These are phyloP conservation scores for Psittacula cyanocephala DNA, from an alignment of 2,113 vertebrate species.

Conservation along the genomic window DNA sequence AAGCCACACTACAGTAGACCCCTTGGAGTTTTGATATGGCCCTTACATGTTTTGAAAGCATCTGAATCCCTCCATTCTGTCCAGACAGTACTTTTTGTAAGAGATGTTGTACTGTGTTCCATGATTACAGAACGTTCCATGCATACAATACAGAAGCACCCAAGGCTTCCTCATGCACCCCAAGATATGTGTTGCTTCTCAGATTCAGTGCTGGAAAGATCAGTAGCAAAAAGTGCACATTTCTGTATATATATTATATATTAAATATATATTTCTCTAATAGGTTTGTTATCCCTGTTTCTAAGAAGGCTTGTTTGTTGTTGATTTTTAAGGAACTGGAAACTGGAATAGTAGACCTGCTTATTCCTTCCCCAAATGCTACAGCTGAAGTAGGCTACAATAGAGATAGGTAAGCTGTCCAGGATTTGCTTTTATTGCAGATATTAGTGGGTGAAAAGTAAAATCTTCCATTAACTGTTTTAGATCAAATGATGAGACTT, in stretches of 20 bases:
- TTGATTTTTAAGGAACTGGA: conserved; percentile 79
- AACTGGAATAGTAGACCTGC: conserved; percentile 83
- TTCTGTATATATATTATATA: neutral
- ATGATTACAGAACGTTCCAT: neutral
- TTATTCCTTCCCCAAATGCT: conserved; percentile 87
- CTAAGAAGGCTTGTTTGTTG: neutral
- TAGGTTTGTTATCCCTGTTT: neutral
- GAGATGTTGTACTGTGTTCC: neutral
- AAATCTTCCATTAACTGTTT: neutral
- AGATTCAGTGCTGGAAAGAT: neutral
- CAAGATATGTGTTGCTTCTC: neutral
- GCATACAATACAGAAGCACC: neutral
- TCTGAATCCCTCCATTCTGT: neutral
- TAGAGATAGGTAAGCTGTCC: conserved; percentile 79
- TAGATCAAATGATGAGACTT: neutral
- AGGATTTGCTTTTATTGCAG: neutral
- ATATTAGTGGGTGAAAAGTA: neutral
- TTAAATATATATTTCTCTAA: neutral
- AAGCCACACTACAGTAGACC: neutral
- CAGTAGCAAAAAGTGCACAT: neutral
- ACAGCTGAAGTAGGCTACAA: conserved; percentile 88
- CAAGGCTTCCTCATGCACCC: neutral
- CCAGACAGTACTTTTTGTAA: neutral
- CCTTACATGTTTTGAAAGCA: neutral
- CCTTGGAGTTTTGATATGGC: neutral